A percentile compares a stretch with the other conserved stretches of the same genome.
Conservation (phyloP, 2,888 invertebrate genomes). For the Ethmia dodecea region DNA sequence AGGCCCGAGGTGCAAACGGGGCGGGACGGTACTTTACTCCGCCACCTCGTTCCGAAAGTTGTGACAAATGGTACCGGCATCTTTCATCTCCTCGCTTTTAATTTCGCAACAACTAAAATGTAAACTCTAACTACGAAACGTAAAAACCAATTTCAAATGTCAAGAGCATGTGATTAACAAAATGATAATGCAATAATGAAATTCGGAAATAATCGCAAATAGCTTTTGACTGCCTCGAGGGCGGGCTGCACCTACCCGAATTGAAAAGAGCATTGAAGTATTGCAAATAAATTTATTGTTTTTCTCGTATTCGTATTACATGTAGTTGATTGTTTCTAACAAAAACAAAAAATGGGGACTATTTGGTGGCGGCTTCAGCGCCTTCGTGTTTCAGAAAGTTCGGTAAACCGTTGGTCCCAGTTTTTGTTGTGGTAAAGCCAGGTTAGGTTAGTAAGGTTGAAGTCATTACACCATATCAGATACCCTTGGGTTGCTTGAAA, state of each 20-base stretch:
- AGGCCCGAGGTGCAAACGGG: conserved; percentile 60
- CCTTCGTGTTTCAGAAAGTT: too few species aligned
- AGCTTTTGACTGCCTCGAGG: conserved; percentile 47
- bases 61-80: conserved; percentile 74
- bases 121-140: conserved; percentile 25
- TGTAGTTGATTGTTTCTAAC: too few species aligned
- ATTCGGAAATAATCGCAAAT: conserved; percentile 73
- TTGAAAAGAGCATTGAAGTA: conserved; percentile 44
- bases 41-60: conserved; percentile 68
- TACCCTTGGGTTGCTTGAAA: too few species aligned
- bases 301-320: too few species aligned
- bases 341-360: too few species aligned
- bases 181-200: conserved; percentile 70
- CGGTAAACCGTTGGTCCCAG: too few species aligned
- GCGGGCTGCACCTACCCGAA: conserved; percentile 46
- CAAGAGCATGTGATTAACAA: conserved; percentile 38
- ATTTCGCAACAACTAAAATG: conserved; percentile 25
- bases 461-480: too few species aligned
- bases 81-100: conserved; percentile 61
- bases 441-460: too few species aligned
- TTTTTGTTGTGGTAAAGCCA: too few species aligned
- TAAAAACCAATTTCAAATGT: conserved; percentile 27
- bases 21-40: conserved; percentile 61
- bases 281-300: conserved; percentile 32
- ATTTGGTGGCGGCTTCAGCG: too few species aligned